Conservation (phyloP, 2,888 invertebrate species). For the Hylaea fasciaria region DNA sequence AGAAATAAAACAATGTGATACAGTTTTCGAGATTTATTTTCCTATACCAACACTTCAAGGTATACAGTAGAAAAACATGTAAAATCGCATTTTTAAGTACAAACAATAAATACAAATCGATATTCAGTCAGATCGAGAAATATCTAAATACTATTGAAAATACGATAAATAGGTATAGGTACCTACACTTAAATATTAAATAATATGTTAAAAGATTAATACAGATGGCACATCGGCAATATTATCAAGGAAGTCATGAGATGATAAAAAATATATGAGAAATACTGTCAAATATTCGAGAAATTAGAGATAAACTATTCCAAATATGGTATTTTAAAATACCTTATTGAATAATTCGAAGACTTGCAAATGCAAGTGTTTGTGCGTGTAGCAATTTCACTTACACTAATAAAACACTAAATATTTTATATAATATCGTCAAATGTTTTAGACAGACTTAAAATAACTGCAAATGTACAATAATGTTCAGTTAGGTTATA, state of each 20-base stretch:
- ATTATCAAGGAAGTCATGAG: constrained; percentile 18
- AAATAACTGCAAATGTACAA: constrained; percentile 13
- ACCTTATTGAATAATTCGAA: constrained; percentile 41
- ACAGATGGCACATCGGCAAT: constrained; percentile 45
- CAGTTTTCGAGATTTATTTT: constrained; percentile 50
- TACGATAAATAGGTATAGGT: constrained; percentile 52
- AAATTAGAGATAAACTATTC: constrained; percentile 29
- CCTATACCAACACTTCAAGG: constrained; percentile 48
- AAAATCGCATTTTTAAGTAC: constrained; percentile 70
- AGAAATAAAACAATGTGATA: constrained; percentile 45
- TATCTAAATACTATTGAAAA: constrained; percentile 38
- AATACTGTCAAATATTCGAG: constrained; percentile 13
- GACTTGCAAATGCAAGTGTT: constrained; percentile 20
- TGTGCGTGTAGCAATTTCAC: constrained; percentile 27
- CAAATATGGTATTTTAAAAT: constrained; percentile 43
- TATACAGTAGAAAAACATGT: constrained; percentile 60
- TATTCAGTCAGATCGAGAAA: constrained; percentile 71
- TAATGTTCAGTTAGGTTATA: constrained; percentile 12
- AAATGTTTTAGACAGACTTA: constrained; percentile 16
- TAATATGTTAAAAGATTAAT: constrained; percentile 32
- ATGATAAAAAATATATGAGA: constrained; percentile 24
- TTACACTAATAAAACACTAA: constrained; percentile 4
- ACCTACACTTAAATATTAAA: constrained; percentile 44
- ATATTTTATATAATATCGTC: constrained; percentile 21
- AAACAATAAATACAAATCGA: constrained; percentile 69